Conservation (phyloP, 1,140 invertebrate species). For the Luehdorfia chinensis region DNA sequence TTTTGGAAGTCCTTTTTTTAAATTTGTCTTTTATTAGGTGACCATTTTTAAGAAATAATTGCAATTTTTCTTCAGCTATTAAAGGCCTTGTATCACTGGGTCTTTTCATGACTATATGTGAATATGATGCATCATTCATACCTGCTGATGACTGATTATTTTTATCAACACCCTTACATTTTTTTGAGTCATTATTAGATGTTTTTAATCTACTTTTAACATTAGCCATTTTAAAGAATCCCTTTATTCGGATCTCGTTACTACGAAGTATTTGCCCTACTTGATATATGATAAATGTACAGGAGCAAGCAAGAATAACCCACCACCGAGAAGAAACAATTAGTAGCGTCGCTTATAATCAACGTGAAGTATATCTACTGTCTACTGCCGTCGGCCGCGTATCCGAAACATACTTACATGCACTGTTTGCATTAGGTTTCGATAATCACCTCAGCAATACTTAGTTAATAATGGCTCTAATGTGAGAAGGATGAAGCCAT, state of each 20-base stretch:
- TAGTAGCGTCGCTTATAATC: constrained; percentile 4
- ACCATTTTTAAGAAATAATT: constrained; percentile 37
- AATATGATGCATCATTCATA: constrained; percentile 29
- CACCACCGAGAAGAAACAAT: constrained; percentile 51
- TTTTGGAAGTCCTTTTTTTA: constrained; percentile 27
- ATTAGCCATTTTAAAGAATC: constrained; percentile 65
- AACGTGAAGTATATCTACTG: constrained; percentile 13
- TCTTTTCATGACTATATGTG: constrained; percentile 34
- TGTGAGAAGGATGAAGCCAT: constrained; percentile 68
- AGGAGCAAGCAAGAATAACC: constrained; percentile 54
- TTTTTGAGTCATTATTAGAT: constrained; percentile 40
- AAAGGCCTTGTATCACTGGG: constrained; percentile 24
- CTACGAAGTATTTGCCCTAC: constrained; percentile 29
- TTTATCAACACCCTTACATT: constrained; percentile 37
- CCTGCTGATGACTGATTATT: constrained; percentile 44
- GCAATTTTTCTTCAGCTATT: constrained; percentile 35
- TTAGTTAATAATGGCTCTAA: constrained; percentile 67
- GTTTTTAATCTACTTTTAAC: constrained; percentile 57
- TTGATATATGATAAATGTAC: constrained; percentile 30
- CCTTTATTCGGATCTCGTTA: constrained; percentile 29
- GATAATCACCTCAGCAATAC: constrained; percentile 64
- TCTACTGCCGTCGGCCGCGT: constrained; percentile 23
- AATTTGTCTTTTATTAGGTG: constrained; percentile 36
- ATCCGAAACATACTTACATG: constrained; percentile 63
- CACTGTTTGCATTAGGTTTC: constrained; percentile 58